Conservation (phyloP, 2,113 vertebrate genomes). For the Pygoscelis antarcticus region DNA sequence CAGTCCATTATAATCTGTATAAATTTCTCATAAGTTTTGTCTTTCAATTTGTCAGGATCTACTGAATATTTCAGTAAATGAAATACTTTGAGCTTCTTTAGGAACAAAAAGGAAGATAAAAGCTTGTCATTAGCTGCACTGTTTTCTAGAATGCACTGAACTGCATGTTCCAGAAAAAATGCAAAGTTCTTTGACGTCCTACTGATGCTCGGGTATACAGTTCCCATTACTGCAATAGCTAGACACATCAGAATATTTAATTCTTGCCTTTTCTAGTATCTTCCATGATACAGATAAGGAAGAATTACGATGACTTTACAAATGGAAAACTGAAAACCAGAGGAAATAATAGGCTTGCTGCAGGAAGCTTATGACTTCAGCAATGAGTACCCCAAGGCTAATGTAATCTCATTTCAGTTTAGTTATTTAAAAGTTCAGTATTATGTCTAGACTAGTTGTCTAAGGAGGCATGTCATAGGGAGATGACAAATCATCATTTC, state of each 20-base stretch:
- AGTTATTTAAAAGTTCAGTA: neutral
- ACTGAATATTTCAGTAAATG: conserved; percentile 11
- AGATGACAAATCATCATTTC: neutral
- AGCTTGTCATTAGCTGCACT: neutral
- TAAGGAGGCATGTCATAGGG: neutral
- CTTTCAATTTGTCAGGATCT: neutral
- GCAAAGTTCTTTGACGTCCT: neutral
- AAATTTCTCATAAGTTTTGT: neutral
- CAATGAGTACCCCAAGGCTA: neutral
- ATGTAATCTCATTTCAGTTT: neutral
- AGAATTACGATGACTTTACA: neutral
- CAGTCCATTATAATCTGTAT: neutral
- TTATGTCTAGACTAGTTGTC: neutral
- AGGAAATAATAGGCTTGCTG: neutral
- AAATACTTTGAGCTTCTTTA: neutral
- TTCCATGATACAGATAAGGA: neutral
- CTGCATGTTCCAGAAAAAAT: neutral
- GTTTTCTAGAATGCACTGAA: neutral
- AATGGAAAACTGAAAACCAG: neutral
- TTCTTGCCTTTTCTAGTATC: neutral
- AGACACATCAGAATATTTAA: neutral
- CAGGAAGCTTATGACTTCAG: neutral
- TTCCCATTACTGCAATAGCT: neutral
- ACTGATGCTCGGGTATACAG: neutral
- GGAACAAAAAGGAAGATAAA: neutral